These are phyloP conservation scores for Malthinus flaveolus DNA, from an alignment of 2,888 invertebrate genomes.

Conservation along the genomic window DNA sequence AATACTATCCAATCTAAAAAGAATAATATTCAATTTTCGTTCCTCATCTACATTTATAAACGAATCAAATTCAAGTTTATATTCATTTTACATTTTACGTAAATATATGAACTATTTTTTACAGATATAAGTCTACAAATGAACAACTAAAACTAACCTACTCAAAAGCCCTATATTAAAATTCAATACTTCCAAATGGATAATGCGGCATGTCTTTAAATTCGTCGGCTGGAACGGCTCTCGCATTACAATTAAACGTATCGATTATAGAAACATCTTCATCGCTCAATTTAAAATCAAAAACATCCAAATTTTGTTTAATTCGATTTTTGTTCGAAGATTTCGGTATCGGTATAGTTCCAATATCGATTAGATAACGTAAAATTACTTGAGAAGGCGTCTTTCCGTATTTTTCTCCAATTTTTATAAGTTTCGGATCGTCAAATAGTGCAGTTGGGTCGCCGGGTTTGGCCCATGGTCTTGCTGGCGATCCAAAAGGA, in stretches of 20 bases:
- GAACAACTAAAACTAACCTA: no score
- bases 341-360: constrained; percentile 61
- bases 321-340: constrained; percentile 59
- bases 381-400: constrained; percentile 71
- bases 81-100: no score
- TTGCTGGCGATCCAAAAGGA: constrained; percentile 75
- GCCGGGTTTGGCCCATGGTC: constrained; percentile 69
- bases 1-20: no score
- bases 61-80: no score
- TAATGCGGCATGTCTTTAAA: constrained; percentile 45
- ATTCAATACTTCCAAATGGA: constrained; percentile 45
- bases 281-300: constrained; percentile 59
- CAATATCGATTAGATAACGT: constrained; percentile 59
- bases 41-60: no score
- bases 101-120: no score
- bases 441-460: constrained; percentile 63
- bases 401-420: constrained; percentile 70
- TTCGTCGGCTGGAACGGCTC: constrained; percentile 45
- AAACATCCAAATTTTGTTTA: constrained; percentile 59
- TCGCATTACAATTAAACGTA: constrained; percentile 42
- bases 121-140: no score
- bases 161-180: no score
- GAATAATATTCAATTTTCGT: no score
- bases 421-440: constrained; percentile 61
- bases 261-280: constrained; percentile 57